phyloP scores from a whole-genome alignment of 2,113 vertebrate species.

The Clarias macrocephalus region DNA sequence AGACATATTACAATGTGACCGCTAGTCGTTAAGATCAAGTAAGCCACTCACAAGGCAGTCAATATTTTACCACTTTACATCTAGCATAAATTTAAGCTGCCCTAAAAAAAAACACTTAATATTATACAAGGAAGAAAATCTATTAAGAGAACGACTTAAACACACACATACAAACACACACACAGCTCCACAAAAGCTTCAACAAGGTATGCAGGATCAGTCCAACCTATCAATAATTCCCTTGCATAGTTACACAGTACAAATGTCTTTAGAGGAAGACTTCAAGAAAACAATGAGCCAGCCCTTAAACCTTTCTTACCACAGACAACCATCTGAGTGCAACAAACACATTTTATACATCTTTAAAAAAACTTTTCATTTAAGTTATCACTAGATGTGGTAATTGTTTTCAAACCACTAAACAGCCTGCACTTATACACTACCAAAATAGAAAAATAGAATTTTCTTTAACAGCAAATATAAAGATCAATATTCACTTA shows the following conservation, averaged over 20 bases:
- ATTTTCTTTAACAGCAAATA: conserved; percentile 3
- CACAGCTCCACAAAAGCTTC: neutral
- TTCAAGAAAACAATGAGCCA: conserved; percentile 20
- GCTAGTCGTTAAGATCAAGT: conserved; percentile 26
- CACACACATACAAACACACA: conserved; percentile 10
- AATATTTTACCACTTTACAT: neutral
- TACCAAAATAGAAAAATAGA: conserved; percentile 40
- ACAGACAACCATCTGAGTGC: neutral
- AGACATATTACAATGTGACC: conserved; percentile 26
- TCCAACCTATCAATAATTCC: neutral
- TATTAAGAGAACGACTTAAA: neutral
- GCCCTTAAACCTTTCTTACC: neutral
- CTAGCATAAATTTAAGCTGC: neutral
- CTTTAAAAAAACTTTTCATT: neutral
- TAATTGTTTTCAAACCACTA: neutral
- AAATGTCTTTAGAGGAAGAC: conserved; percentile 2
- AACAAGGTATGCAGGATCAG: neutral
- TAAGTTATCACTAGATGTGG: neutral
- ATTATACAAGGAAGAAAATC: neutral
- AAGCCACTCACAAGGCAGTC: neutral
- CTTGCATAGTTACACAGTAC: conserved; percentile 42
- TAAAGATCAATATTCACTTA: conserved; percentile 1
- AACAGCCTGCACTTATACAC: neutral
- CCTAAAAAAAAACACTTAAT: neutral
- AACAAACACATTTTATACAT: neutral